Evolutionary conservation across 2,113 vertebrate species (phyloP).

Genomic region (cat (Felis catus)): F.catus_Fca126_mat1.0 CM031427.1:12525501-12526000

Average conservation of each 20-base stretch:
- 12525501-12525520: slow-evolving; percentile 71
- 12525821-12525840: background rate
- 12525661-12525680: slow-evolving; percentile 57
- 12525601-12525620: slow-evolving; percentile 81
- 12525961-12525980: background rate
- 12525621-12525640: slow-evolving; percentile 77
- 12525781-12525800: background rate
- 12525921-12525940: background rate
- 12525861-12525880: background rate
- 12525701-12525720: background rate
- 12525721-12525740: background rate
- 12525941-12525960: background rate
- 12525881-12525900: background rate
- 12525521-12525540: slow-evolving; percentile 75
- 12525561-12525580: slow-evolving; percentile 82
- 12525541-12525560: slow-evolving; percentile 79
- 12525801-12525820: background rate
- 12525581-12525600: slow-evolving; percentile 80
- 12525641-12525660: slow-evolving; percentile 59
- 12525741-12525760: background rate
- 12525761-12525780: background rate
- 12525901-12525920: background rate
- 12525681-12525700: background rate
- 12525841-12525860: background rate
- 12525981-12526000: background rate